phyloP scores from a whole-genome alignment of 1,140 invertebrate genomes.

The Microplitis demolitor region DNA sequence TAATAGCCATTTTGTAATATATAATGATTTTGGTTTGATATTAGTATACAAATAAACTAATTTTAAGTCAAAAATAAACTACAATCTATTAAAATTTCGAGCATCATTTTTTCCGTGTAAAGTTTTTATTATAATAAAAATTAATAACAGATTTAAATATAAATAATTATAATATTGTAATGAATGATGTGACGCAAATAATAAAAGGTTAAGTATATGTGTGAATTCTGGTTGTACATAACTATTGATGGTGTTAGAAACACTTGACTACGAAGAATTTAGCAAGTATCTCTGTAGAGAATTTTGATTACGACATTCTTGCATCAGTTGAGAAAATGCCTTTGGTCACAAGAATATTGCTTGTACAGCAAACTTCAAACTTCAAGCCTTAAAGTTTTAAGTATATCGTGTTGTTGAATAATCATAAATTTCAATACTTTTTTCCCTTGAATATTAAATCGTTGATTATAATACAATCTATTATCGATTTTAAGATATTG shows the following conservation, averaged over 20 bases:
- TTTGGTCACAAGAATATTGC: constrained; percentile 15
- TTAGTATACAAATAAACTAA: too few species aligned
- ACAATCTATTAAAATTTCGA: too few species aligned
- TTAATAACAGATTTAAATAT: not conserved
- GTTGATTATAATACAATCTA: too few species aligned
- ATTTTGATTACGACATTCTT: constrained; percentile 25
- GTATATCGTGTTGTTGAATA: constrained; percentile 17
- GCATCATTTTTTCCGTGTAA: too few species aligned
- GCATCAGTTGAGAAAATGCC: constrained; percentile 28
- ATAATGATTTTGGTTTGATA: too few species aligned
- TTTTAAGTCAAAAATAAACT: too few species aligned
- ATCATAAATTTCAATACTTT: not conserved
- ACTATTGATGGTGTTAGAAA: not conserved
- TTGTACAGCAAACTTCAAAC: not conserved
- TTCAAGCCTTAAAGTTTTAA: not conserved
- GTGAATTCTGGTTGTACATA: too few species aligned
- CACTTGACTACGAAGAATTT: not conserved
- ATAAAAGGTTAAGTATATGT: not conserved
- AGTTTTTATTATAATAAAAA: not conserved
- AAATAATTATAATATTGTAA: not conserved
- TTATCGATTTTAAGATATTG: too few species aligned
- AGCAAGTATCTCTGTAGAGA: constrained; percentile 9
- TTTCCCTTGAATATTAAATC: too few species aligned
- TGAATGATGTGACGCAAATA: not conserved
- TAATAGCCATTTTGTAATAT: too few species aligned